Evolutionary conservation across 2,888 invertebrate genomes (phyloP).

Genomic region (Drosophila meridionalis): DNA sequence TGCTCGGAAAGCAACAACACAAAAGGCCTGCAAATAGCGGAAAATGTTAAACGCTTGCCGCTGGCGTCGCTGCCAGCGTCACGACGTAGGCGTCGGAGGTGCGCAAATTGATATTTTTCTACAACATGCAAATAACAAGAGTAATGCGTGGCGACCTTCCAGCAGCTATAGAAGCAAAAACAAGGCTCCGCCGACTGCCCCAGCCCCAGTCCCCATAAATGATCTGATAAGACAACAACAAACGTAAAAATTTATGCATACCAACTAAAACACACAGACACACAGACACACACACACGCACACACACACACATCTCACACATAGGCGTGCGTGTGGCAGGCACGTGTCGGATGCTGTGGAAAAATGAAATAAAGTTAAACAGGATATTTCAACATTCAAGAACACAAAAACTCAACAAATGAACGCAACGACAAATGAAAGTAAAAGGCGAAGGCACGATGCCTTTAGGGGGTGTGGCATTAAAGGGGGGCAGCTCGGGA

Average conservation of each 20-base stretch:
- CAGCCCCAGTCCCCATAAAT: conserved; percentile 56
- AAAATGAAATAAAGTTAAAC: conserved; percentile 80
- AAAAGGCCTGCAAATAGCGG: conserved; percentile 78
- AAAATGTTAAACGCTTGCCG: conserved; percentile 74
- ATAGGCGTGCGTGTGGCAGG: conserved; percentile 37
- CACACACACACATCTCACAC: neutral
- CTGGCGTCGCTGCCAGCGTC: conserved; percentile 30
- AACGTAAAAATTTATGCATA: conserved; percentile 79
- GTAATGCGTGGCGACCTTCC: conserved; percentile 67
- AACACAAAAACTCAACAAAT: conserved; percentile 67
- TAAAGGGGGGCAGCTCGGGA: conserved; percentile 14
- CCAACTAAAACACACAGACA: conserved; percentile 69
- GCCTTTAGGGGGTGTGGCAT: neutral
- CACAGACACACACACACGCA: conserved; percentile 9
- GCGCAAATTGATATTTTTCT: conserved; percentile 79
- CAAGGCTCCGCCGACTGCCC: neutral
- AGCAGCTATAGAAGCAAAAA: neutral
- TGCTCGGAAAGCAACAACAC: conserved; percentile 45
- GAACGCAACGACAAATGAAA: conserved; percentile 68
- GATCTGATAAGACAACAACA: conserved; percentile 80
- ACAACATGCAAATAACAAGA: conserved; percentile 78
- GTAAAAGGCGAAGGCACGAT: conserved; percentile 60
- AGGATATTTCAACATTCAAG: conserved; percentile 75
- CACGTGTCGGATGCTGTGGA: conserved; percentile 79
- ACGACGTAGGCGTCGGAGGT: conserved; percentile 64